Percentiles rank a stretch among this genome's conserved stretches.
Evolutionary conservation across 2,113 vertebrate species (phyloP).

Genomic region (Peromyscus californicus): DNA sequence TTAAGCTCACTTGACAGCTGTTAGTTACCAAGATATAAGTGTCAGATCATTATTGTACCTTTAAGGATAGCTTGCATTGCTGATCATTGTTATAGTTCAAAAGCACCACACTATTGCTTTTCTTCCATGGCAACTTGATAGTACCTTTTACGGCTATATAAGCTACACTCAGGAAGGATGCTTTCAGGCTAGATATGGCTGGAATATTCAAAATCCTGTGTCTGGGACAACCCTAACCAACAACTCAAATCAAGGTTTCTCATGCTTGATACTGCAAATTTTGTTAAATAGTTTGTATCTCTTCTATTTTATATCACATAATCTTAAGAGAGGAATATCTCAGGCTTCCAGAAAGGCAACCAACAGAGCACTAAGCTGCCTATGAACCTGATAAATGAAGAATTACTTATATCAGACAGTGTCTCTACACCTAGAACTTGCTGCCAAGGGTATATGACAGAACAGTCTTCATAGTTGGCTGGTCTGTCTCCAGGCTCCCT

Average conservation of each 20-base stretch:
- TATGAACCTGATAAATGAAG: background rate
- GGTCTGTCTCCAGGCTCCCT: background rate
- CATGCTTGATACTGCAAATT: background rate
- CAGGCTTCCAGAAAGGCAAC: background rate
- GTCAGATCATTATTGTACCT: background rate
- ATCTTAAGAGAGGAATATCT: background rate
- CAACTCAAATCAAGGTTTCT: background rate
- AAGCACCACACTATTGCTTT: background rate
- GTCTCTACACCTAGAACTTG: background rate
- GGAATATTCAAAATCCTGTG: background rate
- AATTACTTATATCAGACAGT: background rate
- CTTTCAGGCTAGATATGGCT: background rate
- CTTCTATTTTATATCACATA: background rate
- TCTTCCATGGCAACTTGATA: background rate
- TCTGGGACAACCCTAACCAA: too few relatives aligned
- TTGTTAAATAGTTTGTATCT: background rate
- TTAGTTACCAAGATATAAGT: background rate
- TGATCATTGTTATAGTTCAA: background rate
- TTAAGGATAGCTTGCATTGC: background rate
- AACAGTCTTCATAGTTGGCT: background rate
- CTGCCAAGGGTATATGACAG: background rate
- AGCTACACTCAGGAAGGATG: background rate
- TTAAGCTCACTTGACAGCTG: background rate
- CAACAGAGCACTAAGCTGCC: background rate
- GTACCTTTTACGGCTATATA: background rate